A percentile compares a stretch with the other conserved stretches of the same genome.
phyloP scores from a whole-genome alignment of 2,888 invertebrate species.

The Pseudococcus viburni region DNA sequence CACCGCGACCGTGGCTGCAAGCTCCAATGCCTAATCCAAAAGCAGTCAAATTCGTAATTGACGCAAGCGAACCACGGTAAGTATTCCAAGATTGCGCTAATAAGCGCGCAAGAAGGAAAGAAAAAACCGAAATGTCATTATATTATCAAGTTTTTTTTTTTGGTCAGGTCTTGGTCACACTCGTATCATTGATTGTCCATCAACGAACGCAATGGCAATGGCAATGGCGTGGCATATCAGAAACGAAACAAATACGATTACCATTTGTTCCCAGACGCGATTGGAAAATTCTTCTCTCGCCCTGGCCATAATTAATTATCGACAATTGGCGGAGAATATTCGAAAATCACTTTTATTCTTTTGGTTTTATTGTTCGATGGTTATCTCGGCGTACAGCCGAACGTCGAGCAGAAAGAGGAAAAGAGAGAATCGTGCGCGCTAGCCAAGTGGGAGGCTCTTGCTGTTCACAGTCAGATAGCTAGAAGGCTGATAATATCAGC shows the following conservation, averaged over 20 bases:
- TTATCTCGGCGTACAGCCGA: slow-evolving; percentile 20
- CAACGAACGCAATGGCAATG: neutral
- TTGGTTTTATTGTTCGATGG: slow-evolving; percentile 59
- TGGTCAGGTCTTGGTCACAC: neutral
- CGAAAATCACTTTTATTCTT: slow-evolving; percentile 63
- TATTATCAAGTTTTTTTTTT: neutral
- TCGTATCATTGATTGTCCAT: neutral
- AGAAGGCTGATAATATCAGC: slow-evolving; percentile 63
- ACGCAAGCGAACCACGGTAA: neutral
- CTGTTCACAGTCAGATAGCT: slow-evolving; percentile 64
- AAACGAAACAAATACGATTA: neutral
- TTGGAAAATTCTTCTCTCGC: slow-evolving; percentile 52
- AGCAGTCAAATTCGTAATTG: slow-evolving; percentile 19
- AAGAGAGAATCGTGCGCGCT: neutral
- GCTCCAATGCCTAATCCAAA: neutral
- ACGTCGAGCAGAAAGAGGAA: slow-evolving; percentile 19
- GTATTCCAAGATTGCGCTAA: slow-evolving; percentile 30
- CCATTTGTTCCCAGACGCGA: slow-evolving; percentile 31
- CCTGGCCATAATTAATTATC: slow-evolving; percentile 60
- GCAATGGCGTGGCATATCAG: neutral
- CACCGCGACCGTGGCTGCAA: neutral
- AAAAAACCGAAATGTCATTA: slow-evolving; percentile 35
- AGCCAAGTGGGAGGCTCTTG: slow-evolving; percentile 64
- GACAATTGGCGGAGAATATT: slow-evolving; percentile 57
- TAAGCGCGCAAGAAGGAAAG: neutral